phyloP scores from a whole-genome alignment of 2,113 vertebrate species.

The Corydoras sp. region DNA sequence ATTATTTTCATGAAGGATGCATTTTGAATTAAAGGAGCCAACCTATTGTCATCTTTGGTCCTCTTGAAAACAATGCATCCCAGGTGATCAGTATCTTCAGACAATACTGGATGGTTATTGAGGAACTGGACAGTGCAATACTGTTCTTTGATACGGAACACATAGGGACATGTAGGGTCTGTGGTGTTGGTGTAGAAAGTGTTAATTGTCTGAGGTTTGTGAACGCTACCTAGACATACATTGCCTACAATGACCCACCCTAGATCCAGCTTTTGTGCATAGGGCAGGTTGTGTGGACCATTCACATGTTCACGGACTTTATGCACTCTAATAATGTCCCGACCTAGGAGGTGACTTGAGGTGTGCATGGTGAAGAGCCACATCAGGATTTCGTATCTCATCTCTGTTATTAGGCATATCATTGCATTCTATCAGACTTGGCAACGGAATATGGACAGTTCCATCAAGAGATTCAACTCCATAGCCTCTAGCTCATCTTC shows the following conservation, averaged over 20 bases:
- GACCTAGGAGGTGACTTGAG: slow-evolving; percentile 29
- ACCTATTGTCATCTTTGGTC: slow-evolving; percentile 1
- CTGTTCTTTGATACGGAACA: neutral
- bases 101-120: too few relatives aligned
- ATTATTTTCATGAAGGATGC: too few relatives aligned
- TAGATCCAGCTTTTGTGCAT: slow-evolving; percentile 40
- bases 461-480: slow-evolving; percentile 20
- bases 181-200: too few relatives aligned
- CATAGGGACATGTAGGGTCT: too few relatives aligned
- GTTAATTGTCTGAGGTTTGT: neutral
- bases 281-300: slow-evolving; percentile 23
- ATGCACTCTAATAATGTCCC: slow-evolving; percentile 29
- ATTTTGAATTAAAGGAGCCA: too few relatives aligned
- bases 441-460: slow-evolving; percentile 14
- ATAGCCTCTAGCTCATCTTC: slow-evolving; percentile 16
- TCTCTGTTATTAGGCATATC: slow-evolving; percentile 33
- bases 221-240: slow-evolving; percentile 18
- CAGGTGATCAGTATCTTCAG: too few relatives aligned
- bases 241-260: slow-evolving; percentile 40
- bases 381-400: slow-evolving; percentile 23
- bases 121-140: too few relatives aligned
- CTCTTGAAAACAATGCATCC: too few relatives aligned
- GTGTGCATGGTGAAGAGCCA: slow-evolving; percentile 11
- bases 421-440: slow-evolving; percentile 38
- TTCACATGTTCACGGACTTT: slow-evolving; percentile 35